These are phyloP conservation scores for Lanistes nyassanus DNA, from an alignment of 1,140 invertebrate species.

Conservation along the genomic window DNA sequence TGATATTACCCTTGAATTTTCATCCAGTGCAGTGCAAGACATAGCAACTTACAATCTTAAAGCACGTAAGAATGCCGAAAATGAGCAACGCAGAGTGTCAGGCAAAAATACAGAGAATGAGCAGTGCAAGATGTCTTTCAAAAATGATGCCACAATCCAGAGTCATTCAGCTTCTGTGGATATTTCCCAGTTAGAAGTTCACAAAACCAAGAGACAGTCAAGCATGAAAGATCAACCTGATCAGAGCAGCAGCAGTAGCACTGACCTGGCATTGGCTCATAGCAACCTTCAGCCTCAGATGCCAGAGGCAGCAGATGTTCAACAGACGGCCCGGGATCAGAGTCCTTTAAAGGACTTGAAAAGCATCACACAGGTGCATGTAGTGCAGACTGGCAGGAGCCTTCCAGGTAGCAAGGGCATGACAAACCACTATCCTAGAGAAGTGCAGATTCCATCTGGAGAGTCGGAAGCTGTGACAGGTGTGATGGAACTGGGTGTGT, in stretches of 20 bases:
- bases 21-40: not conserved
- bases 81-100: conserved; percentile 10
- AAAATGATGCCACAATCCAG: not conserved
- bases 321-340: not conserved
- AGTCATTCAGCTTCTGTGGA: not conserved
- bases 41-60: not conserved
- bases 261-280: too few species aligned
- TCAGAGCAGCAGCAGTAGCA: too few species aligned
- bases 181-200: not conserved
- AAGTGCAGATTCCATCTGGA: conserved; percentile 20
- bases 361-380: conserved; percentile 45
- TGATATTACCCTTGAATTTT: conserved; percentile 15
- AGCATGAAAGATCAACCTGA: too few species aligned
- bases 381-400: conserved; percentile 45
- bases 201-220: conserved; percentile 2
- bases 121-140: not conserved
- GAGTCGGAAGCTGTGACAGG: not conserved
- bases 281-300: too few species aligned
- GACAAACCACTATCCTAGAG: conserved; percentile 39
- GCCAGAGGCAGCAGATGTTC: too few species aligned
- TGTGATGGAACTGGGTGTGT: conserved; percentile 1
- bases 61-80: conserved; percentile 19
- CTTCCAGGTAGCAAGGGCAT: conserved; percentile 39
- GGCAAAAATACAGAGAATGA: conserved; percentile 17
- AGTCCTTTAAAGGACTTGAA: conserved; percentile 41